A percentile compares a stretch with the other conserved stretches of the same genome.
These are phyloP conservation scores for Eulemur macaco DNA, from an alignment of 2,113 vertebrate genomes.

Conservation along the genomic window DNA sequence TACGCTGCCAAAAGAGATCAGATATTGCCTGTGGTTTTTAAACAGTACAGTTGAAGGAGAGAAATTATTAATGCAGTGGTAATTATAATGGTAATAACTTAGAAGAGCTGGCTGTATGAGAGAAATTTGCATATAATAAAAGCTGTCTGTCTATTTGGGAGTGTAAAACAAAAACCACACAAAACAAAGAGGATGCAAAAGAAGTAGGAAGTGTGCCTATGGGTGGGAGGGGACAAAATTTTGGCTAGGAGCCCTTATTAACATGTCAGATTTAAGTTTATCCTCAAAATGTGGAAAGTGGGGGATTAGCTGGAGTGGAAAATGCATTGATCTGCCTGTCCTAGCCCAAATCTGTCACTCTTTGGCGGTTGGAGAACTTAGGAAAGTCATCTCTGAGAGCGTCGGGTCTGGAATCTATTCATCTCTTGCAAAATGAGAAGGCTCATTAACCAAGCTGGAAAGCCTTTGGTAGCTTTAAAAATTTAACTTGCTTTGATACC, in stretches of 20 bases:
- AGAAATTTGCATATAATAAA: background rate
- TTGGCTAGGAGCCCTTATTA: background rate
- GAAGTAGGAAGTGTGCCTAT: background rate
- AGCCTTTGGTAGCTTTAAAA: background rate
- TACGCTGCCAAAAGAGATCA: background rate
- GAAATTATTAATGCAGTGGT: background rate
- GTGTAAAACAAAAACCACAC: background rate
- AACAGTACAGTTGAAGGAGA: background rate
- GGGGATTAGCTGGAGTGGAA: background rate
- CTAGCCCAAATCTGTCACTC: background rate
- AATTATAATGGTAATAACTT: slow-evolving; percentile 8
- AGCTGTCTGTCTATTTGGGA: background rate
- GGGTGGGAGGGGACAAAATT: background rate
- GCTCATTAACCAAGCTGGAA: background rate
- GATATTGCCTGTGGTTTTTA: background rate
- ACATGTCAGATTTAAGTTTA: background rate
- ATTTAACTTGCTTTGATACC: background rate
- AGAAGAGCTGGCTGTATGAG: background rate
- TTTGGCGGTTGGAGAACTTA: background rate
- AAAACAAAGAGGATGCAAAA: background rate
- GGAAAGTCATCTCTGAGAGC: background rate
- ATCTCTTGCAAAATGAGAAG: background rate
- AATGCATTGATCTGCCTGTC: background rate
- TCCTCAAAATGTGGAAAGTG: background rate
- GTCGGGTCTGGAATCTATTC: background rate